Evolutionary conservation across 2,888 invertebrate species (phyloP).

Genomic region (Apotomis capreana): DNA sequence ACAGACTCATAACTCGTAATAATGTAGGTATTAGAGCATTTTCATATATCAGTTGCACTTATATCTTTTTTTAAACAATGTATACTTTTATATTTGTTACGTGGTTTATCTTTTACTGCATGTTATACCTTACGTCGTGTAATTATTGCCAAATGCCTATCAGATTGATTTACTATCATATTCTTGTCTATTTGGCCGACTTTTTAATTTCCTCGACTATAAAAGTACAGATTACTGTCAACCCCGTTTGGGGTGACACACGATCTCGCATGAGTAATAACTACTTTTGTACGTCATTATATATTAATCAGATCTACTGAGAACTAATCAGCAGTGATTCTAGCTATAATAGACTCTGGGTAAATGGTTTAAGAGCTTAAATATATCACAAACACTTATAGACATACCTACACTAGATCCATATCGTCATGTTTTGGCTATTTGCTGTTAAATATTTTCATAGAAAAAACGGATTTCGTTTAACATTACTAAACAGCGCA

Average conservation of each 20-base stretch:
- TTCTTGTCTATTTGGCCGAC: neutral
- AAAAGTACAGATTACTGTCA: neutral
- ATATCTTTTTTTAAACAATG: too few species aligned
- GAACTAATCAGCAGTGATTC: too few species aligned
- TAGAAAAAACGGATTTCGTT: slow-evolving; percentile 3
- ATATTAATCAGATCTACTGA: too few species aligned
- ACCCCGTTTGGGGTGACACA: slow-evolving; percentile 13
- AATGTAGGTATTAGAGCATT: too few species aligned
- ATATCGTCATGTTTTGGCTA: slow-evolving; percentile 14
- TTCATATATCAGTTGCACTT: too few species aligned
- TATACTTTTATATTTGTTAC: neutral
- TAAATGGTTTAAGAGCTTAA: neutral
- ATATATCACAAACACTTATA: neutral
- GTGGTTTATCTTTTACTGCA: neutral
- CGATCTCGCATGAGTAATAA: slow-evolving; percentile 6
- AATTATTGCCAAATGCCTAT: neutral
- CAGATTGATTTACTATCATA: neutral
- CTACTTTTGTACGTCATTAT: slow-evolving; percentile 12
- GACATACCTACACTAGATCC: neutral
- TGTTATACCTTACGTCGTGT: neutral
- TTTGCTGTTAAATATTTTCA: slow-evolving; percentile 12
- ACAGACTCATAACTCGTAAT: too few species aligned
- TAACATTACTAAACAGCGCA: slow-evolving; percentile 5
- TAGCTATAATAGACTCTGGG: too few species aligned
- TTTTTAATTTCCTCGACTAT: too few species aligned